Percentiles rank a stretch among this genome's conserved stretches.
Conservation (phyloP, 1,140 invertebrate species). For the Arion vulgaris region DNA sequence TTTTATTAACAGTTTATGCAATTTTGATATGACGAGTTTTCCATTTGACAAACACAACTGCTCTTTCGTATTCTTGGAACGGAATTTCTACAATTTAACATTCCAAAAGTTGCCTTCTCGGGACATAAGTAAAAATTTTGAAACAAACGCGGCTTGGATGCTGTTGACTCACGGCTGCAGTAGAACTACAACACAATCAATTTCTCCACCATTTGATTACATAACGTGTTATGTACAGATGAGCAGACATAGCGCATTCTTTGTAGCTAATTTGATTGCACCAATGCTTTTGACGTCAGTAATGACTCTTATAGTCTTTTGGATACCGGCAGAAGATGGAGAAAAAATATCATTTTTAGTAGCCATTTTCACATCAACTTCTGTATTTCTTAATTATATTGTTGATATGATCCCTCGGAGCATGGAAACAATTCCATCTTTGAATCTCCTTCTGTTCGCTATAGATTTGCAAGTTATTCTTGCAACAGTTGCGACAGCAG, state of each 20-base stretch:
- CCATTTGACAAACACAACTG: constrained; percentile 32
- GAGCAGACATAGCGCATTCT: constrained; percentile 93
- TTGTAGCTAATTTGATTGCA: constrained; percentile 75
- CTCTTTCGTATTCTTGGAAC: not conserved
- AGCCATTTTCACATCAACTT: constrained; percentile 76
- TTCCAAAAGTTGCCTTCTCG: no score
- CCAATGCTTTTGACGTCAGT: constrained; percentile 76
- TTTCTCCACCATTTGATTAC: constrained; percentile 78
- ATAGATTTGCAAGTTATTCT: not conserved
- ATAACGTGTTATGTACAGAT: constrained; percentile 79
- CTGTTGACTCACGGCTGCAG: constrained; percentile 36
- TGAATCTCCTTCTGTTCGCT: not conserved
- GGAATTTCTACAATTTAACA: not conserved
- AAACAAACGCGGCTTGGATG: constrained; percentile 1
- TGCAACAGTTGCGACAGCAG: not conserved
- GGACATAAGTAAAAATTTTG: not conserved
- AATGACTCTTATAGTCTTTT: constrained; percentile 75
- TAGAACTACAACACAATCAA: constrained; percentile 75
- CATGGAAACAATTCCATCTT: constrained; percentile 83
- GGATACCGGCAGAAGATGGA: constrained; percentile 76
- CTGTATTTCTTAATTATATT: constrained; percentile 79
- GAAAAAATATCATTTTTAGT: constrained; percentile 83
- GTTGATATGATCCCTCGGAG: constrained; percentile 94
- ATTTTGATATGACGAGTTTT: constrained; percentile 39
- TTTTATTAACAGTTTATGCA: constrained; percentile 33